Evolutionary conservation across 2,113 vertebrate genomes (phyloP), one percentile per base, ranked within the genome.

Genomic region (Cyanocitta stelleri): DNA sequence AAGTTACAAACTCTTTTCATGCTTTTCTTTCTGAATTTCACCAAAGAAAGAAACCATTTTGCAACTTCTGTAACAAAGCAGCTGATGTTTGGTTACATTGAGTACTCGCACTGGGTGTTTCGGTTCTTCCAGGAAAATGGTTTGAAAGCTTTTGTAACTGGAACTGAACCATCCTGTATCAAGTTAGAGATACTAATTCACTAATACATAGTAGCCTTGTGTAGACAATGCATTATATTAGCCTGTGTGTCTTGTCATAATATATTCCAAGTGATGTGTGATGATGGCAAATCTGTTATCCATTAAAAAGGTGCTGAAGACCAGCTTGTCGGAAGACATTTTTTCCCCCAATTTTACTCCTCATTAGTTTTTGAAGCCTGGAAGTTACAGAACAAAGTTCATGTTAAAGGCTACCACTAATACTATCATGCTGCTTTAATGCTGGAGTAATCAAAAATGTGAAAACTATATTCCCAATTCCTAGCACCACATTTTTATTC

Each of bases 231-330:
- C 55, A 8, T 79, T 97, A 51, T 68, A 62, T 88, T 76, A 91
- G 85, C 87, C 72, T 55, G 51, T 67, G 79, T 84, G 75, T 91
- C 92, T 90, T 94, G 87, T 86, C 94, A 91, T 90, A 71, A 93
- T 85, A 41, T 52, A 88, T 95, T 95, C 75, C 80, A 67, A 96
- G 79, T 67, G 85, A 91, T 90, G 77, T 6, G 63, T 86, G 93
- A 74, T 90, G 87, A 96, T 3, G 41, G 92, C 93, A 95, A 67
- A 88, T 93, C 93, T 94, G 93, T 95, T 96, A 93, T 63, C 82
- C 82, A 95, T 97, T 96, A 95, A 88, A 96, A 93, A 95, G 92
- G 85, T 97, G 96, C 82, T 94, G 88, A 95, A 95, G 85, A 94
- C 75, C 85, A 92, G 90, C 79, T 76, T 95, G 94, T 96, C 37